Base-by-base conservation (phyloP, 2,113 vertebrate species). In the Mixornis gularis region DNA sequence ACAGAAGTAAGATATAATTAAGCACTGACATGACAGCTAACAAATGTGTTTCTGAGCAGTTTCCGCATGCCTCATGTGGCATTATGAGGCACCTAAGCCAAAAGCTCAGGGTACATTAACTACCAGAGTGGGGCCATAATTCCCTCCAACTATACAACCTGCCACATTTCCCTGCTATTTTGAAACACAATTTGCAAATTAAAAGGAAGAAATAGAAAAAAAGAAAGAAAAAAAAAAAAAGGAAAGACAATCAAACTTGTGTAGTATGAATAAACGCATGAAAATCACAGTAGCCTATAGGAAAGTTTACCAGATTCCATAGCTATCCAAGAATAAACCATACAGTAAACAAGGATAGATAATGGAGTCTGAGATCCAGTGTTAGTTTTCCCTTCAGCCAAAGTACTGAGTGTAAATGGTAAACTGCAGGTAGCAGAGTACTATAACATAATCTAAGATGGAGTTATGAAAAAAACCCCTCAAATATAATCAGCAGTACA, bases 61-160 rank as follows among this genome's bases (percentile, higher is more conserved):
- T 90, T 87, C 63, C 71, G 10, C 60, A 95, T 95, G 92, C 89
- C 82, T 94, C 79, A 92, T 78, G 76, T 88, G 86, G 73, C 85
- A 83, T 68, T 89, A 94, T 56, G 94, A 96, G 92, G 46, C 85
- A 93, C 79, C 84, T 85, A 80, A 96, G 71, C 89, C 95, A 78
- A 90, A 94, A 93, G 93, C 68, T 94, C 80, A 69, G 69, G 89
- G 84, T 91, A 96, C 90, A 90, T 97, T 94, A 96, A 87, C 94
- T 92, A 63, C n/a, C 49, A 92, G 77, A 94, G 93, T 93, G 65
- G 36, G 62, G 49, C 72, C 56, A 85, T 97, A 93, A 95, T 92
- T 97, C 96, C 93, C 89, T 58, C 18, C 77, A 92, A 51, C 41
- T 62, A 44, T 80, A 63, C 56, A 95, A 63, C 76, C 60, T 97